Conservation (phyloP, 2,113 vertebrate species). For the Xenus cinereus region DNA sequence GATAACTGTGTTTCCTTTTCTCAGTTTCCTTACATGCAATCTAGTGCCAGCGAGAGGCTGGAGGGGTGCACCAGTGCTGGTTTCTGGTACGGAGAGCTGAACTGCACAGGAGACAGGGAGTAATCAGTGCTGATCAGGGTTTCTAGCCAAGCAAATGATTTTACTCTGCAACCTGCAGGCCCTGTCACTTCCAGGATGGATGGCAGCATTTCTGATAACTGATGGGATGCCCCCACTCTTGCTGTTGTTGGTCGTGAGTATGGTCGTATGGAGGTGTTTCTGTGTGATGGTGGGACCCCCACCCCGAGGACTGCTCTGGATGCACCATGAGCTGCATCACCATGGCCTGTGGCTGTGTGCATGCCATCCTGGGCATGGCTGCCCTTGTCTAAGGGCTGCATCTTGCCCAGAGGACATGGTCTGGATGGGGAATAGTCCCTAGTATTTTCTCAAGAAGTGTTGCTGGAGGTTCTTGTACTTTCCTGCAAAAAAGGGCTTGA, state of each 20-base stretch:
- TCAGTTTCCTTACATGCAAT: accelerated
- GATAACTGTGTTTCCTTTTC: background rate
- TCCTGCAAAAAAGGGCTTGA: background rate
- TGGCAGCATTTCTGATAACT: accelerated
- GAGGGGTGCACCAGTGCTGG: background rate
- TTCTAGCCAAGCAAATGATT: background rate
- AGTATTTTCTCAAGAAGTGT: background rate
- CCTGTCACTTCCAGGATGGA: background rate
- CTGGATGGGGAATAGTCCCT: background rate
- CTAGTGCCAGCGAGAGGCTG: background rate
- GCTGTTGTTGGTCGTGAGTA: background rate
- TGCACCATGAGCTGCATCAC: accelerated
- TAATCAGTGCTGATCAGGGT: background rate
- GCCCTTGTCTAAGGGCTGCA: background rate
- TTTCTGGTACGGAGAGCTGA: background rate
- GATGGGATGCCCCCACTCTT: accelerated
- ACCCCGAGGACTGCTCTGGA: background rate
- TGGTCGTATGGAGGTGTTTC: background rate
- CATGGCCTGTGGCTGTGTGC: accelerated
- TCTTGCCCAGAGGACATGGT: background rate
- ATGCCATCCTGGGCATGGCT: background rate
- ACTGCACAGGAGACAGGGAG: background rate
- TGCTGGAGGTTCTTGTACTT: background rate
- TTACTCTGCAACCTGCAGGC: background rate
- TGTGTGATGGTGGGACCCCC: too few species aligned